Evolutionary conservation across 1,140 invertebrate species (phyloP), one percentile per base, ranked within the genome.

Genomic region (Brachionus angularis): DNA sequence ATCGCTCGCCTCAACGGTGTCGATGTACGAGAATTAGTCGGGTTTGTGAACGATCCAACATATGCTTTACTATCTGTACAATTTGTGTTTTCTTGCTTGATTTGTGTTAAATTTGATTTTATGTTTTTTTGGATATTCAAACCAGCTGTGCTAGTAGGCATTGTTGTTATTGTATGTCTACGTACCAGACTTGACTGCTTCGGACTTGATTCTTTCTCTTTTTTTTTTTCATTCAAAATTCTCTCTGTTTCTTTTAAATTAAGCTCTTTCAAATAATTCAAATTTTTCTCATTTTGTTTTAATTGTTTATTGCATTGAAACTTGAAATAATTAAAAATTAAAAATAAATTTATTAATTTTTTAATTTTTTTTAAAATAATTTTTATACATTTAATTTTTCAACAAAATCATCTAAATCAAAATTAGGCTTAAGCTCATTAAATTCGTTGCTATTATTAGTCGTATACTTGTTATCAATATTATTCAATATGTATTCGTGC

Each of bases 131-230:
- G 21, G 18, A 21, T 29, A 5, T 21, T 42, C 18, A 50, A 18
- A 47, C 47, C 34, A 67, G 62, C 62, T 31, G 62, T 29, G 0
- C 29, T 47, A 33, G 33, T 67, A 14, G 62, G 62, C 62, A 67
- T 67, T 31, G 42, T 47, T 31, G 62, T 67, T 1, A 67, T 67
- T 67, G 62, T 67, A 36, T 67, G 62, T 5, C 62, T 39, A 8
- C 62, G 62, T n/a, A 50, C 62, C 18, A 67, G 42, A 10, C 29
- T 47, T 18, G 47, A 16, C 1, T 42, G 29, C 5, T 14, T 34
- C 14, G 29, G 14, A 3, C 36, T 16, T 7, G 2, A 21, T 14
- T 34, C 23, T 25, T 33, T 16, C 3, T 1, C 31, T 31, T 67
- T 29, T 10, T 7, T 14, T n/a, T 67, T 46, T 34, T 47, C 21